These are phyloP conservation scores for Elanus axillaris DNA, from an alignment of 2,113 vertebrate genomes.

Conservation along the genomic window DNA sequence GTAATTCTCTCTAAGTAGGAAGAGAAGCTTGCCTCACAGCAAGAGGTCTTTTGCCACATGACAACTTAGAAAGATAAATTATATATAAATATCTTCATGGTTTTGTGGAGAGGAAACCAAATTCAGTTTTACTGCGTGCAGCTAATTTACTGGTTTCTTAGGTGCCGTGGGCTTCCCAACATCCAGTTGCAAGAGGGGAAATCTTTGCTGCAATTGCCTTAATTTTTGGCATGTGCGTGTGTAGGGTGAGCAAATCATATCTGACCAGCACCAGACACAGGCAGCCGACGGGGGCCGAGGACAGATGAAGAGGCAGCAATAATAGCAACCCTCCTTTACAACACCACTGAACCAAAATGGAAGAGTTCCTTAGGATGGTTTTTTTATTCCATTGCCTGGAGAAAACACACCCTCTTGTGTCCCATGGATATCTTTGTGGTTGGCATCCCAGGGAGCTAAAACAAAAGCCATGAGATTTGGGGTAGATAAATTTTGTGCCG, in stretches of 20 bases:
- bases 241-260: not conserved
- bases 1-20: constrained; percentile 93
- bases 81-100: constrained; percentile 87
- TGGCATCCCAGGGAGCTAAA: not conserved
- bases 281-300: accelerated
- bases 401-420: accelerated
- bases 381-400: not conserved
- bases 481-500: not conserved
- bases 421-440: not conserved
- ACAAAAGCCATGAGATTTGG: not conserved
- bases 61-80: constrained; percentile 95
- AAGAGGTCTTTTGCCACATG: constrained; percentile 86
- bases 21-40: constrained; percentile 86
- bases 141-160: constrained; percentile 58
- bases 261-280: accelerated
- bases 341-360: not conserved
- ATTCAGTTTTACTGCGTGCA: constrained; percentile 60
- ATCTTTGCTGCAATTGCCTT: not conserved
- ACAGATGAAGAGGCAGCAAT: not conserved
- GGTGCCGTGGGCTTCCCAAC: not conserved
- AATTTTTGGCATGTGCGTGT: not conserved
- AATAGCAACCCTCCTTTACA: not conserved
- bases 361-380: not conserved
- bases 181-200: not conserved
- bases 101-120: constrained; percentile 66